Evolutionary conservation across 2,113 vertebrate genomes (phyloP).

Genomic region (Fregata magnificens): DNA sequence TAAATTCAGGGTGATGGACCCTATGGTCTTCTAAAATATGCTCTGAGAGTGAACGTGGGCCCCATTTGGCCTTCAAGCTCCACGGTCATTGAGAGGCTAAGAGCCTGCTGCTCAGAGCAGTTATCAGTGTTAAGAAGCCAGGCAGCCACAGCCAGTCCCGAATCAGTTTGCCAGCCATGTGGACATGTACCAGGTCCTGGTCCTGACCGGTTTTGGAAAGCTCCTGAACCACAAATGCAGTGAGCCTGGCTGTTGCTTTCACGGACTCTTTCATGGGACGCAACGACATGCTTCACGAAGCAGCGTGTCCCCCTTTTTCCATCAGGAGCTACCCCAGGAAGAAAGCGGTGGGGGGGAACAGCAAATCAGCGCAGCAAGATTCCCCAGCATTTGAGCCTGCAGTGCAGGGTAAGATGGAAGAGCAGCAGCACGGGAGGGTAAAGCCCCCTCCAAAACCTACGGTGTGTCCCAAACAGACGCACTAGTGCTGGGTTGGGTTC

Average conservation of each 20-base stretch:
- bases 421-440: not conserved
- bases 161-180: not conserved
- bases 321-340: too few relatives aligned
- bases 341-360: accelerated
- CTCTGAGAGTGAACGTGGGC: not conserved
- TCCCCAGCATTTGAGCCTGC: not conserved
- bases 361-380: not conserved
- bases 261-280: not conserved
- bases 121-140: not conserved
- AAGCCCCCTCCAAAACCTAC: not conserved
- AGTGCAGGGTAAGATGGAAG: not conserved
- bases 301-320: not conserved
- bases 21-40: not conserved
- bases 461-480: not conserved
- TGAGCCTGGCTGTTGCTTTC: not conserved
- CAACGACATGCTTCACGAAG: accelerated
- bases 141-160: not conserved
- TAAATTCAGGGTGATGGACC: not conserved
- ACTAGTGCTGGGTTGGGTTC: accelerated
- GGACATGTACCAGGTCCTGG: not conserved
- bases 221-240: not conserved
- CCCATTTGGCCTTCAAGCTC: not conserved
- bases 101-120: not conserved
- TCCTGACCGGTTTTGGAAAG: not conserved
- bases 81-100: accelerated